A percentile compares a stretch with the other conserved stretches of the same genome.
phyloP scores from a whole-genome alignment of 2,888 invertebrate genomes.

The Lordiphosa andalusiaca region DNA sequence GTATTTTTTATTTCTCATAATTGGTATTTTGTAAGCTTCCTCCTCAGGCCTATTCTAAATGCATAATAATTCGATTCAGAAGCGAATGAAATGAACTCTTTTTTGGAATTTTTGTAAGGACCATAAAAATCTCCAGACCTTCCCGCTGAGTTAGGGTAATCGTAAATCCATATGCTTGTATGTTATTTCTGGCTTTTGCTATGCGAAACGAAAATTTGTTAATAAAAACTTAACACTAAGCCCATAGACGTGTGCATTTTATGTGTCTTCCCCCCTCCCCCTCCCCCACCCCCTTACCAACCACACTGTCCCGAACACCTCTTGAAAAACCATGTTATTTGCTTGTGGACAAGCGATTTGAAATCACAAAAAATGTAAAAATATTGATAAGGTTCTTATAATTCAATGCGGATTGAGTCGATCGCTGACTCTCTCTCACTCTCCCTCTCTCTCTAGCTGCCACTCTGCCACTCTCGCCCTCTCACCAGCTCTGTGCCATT shows the following conservation, averaged over 20 bases:
- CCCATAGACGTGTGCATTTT: conserved; percentile 17
- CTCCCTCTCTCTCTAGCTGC: conserved; percentile 4
- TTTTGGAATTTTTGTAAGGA: no score
- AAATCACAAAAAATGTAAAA: conserved; percentile 29
- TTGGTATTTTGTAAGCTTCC: no score
- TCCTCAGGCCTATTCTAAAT: no score
- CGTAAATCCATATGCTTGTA: no score
- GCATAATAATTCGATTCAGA: no score
- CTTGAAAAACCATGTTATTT: conserved; percentile 25
- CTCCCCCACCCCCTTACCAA: background rate
- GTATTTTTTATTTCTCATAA: no score
- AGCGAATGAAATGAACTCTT: no score
- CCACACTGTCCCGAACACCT: background rate
- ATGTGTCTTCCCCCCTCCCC: background rate
- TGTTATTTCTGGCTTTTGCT: no score
- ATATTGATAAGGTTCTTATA: conserved; percentile 52
- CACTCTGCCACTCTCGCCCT: conserved; percentile 9
- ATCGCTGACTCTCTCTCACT: conserved; percentile 14
- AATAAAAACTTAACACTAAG: conserved; percentile 55
- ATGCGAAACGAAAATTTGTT: conserved; percentile 35
- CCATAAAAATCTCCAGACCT: no score
- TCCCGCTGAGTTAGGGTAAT: no score
- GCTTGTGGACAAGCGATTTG: conserved; percentile 42
- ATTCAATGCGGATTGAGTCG: conserved; percentile 43
- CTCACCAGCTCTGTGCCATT: conserved; percentile 3